phyloP scores from a whole-genome alignment of 1,140 invertebrate genomes.

The Olivierus martensii region DNA sequence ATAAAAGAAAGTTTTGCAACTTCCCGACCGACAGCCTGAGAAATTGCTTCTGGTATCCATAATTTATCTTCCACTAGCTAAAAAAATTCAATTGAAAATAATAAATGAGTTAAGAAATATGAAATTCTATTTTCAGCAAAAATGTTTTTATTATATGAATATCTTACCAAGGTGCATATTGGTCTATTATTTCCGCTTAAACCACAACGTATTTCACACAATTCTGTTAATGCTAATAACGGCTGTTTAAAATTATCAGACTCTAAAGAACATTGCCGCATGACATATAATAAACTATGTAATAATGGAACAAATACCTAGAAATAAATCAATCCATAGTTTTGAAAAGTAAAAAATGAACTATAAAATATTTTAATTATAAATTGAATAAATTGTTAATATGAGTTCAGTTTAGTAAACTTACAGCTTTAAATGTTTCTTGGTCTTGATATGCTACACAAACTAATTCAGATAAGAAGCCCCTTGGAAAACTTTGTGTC shows the following conservation, averaged over 20 bases:
- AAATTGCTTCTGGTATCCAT: slow-evolving; percentile 53
- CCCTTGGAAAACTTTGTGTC: slow-evolving; percentile 44
- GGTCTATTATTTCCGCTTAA: slow-evolving; percentile 42
- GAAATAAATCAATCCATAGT: slow-evolving; percentile 10
- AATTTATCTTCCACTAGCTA: slow-evolving; percentile 42
- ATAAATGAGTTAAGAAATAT: no score
- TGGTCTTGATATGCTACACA: slow-evolving; percentile 38
- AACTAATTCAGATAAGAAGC: slow-evolving; percentile 50
- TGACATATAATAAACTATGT: slow-evolving; percentile 48
- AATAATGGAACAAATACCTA: slow-evolving; percentile 50
- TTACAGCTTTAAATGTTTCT: slow-evolving; percentile 42
- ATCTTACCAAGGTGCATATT: slow-evolving; percentile 55
- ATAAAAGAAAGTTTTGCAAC: slow-evolving; percentile 65
- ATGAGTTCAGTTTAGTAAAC: no score
- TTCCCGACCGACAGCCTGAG: slow-evolving; percentile 60
- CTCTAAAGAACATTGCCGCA: slow-evolving; percentile 43
- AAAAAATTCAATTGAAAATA: background rate
- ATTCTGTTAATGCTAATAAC: slow-evolving; percentile 46
- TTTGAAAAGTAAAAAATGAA: no score
- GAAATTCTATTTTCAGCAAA: slow-evolving; percentile 3
- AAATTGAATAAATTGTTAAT: no score
- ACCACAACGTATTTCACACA: slow-evolving; percentile 52
- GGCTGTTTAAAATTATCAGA: slow-evolving; percentile 45
- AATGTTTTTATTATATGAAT: background rate
- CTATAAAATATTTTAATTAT: no score